Evolutionary conservation across 2,888 invertebrate genomes (phyloP).

Genomic region (Pandemis cinnamomeana): DNA sequence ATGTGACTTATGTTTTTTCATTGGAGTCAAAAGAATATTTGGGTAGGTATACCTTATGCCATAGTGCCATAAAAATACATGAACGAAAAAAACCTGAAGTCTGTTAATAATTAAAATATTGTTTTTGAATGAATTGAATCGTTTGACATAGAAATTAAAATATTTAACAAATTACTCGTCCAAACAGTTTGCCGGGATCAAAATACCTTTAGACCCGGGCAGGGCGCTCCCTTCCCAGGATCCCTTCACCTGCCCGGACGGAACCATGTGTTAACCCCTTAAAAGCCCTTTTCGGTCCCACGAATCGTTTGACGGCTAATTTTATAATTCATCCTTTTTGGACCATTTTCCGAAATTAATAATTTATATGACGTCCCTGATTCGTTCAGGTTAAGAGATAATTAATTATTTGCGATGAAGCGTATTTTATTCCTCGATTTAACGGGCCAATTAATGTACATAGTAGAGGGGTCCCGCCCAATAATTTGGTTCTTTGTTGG

Average conservation of each 20-base stretch:
- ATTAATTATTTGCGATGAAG: slow-evolving; percentile 60
- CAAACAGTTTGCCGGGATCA: slow-evolving; percentile 5
- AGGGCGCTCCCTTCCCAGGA: slow-evolving; percentile 28
- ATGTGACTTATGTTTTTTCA: not conserved
- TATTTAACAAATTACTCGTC: slow-evolving; percentile 15
- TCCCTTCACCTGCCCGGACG: slow-evolving; percentile 50
- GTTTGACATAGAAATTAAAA: slow-evolving; percentile 6
- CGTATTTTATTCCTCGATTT: slow-evolving; percentile 25
- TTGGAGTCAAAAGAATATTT: too few relatives aligned
- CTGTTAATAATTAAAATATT: too few relatives aligned
- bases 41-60: too few relatives aligned
- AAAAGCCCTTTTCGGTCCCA: slow-evolving; percentile 72
- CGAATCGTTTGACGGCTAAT: slow-evolving; percentile 78
- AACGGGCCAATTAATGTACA: slow-evolving; percentile 26
- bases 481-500: slow-evolving; percentile 46
- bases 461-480: slow-evolving; percentile 42
- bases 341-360: slow-evolving; percentile 78
- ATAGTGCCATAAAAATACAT: too few relatives aligned
- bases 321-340: slow-evolving; percentile 82
- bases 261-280: slow-evolving; percentile 62
- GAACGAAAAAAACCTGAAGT: too few relatives aligned
- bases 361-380: slow-evolving; percentile 72
- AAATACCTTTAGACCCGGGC: slow-evolving; percentile 3
- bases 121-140: not conserved
- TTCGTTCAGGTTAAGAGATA: slow-evolving; percentile 68